A percentile compares a stretch with the other conserved stretches of the same genome.
Conservation (phyloP, 2,797 vertebrate genomes). For the Sciurus vulgaris region DNA sequence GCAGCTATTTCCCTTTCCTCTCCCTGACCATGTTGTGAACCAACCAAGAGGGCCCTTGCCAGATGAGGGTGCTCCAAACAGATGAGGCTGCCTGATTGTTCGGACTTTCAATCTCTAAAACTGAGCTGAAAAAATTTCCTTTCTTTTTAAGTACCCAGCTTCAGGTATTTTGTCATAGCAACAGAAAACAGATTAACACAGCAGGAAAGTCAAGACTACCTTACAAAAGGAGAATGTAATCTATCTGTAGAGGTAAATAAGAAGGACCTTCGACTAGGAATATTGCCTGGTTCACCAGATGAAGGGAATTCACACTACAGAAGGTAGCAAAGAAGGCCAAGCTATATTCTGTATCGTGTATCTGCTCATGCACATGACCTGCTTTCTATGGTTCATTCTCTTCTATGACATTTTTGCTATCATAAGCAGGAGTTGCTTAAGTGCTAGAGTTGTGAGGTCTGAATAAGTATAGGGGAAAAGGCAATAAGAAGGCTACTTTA, state of each 20-base stretch:
- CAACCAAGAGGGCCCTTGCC: neutral
- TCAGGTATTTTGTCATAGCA: neutral
- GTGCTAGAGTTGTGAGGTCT: neutral
- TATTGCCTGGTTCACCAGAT: neutral
- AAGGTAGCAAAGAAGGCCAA: neutral
- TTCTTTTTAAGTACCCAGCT: neutral
- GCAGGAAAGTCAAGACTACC: conserved; percentile 48
- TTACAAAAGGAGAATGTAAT: conserved; percentile 22
- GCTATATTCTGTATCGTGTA: neutral
- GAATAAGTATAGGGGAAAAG: neutral
- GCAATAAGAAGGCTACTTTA: conserved; percentile 9
- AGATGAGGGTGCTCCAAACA: neutral
- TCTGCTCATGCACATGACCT: neutral
- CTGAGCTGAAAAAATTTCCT: neutral
- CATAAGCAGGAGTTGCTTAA: neutral
- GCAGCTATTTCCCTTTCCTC: neutral
- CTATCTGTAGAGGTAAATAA: neutral
- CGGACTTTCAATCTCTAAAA: neutral
- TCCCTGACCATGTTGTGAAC: neutral
- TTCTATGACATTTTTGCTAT: conserved; percentile 41
- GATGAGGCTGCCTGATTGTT: neutral
- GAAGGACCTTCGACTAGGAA: neutral
- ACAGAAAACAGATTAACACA: neutral
- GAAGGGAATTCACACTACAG: neutral
- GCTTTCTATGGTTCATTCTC: neutral